Evolutionary conservation across 2,888 invertebrate species (phyloP).

Genomic region (Bellardia pandia): DNA sequence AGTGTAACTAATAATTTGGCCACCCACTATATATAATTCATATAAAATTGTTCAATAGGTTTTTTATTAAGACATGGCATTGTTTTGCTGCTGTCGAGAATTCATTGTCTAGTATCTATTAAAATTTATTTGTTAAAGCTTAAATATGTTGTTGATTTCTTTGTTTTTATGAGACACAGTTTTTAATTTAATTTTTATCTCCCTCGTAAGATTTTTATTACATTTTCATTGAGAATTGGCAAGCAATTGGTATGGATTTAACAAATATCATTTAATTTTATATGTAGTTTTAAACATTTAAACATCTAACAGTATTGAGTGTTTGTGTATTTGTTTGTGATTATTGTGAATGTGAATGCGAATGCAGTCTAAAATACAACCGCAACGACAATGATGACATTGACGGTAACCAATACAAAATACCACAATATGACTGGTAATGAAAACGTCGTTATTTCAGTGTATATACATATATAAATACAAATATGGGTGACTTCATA

Average conservation of each 20-base stretch:
- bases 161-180: not conserved
- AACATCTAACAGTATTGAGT: not conserved
- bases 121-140: slow-evolving; percentile 2
- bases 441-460: slow-evolving; percentile 35
- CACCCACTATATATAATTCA: too few species aligned
- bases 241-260: slow-evolving; percentile 14
- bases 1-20: too few species aligned
- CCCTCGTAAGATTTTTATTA: not conserved
- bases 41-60: not conserved
- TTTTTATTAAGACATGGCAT: not conserved
- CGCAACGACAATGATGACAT: slow-evolving; percentile 51
- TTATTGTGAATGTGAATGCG: slow-evolving; percentile 31
- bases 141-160: slow-evolving; percentile 4
- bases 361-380: slow-evolving; percentile 40
- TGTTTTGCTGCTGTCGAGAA: not conserved
- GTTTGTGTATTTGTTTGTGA: slow-evolving; percentile 15
- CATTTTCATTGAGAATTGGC: slow-evolving; percentile 16
- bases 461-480: not conserved
- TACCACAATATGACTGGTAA: slow-evolving; percentile 55
- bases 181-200: slow-evolving; percentile 43
- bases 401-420: slow-evolving; percentile 54
- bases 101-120: not conserved
- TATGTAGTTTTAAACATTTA: slow-evolving; percentile 27
- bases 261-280: slow-evolving; percentile 35
- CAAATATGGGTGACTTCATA: not conserved